A percentile compares a stretch with the other conserved stretches of the same genome.
phyloP scores from a whole-genome alignment of 2,797 vertebrate genomes.

The Tenualosa thibaudeaui region DNA sequence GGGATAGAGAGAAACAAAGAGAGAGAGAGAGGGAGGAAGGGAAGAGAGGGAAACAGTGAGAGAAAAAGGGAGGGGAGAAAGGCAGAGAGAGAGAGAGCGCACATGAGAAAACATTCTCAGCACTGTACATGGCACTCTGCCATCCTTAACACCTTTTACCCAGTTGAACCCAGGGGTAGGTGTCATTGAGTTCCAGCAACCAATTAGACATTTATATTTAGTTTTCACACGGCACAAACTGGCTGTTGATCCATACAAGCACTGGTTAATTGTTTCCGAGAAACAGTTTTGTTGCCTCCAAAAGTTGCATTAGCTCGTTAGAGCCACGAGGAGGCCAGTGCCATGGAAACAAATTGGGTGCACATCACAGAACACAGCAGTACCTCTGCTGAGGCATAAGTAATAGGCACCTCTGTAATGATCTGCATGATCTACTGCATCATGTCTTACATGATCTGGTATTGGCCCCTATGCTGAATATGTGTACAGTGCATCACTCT shows the following conservation, averaged over 20 bases:
- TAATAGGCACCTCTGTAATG: neutral
- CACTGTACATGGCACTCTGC: slow-evolving; percentile 13
- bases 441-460: neutral
- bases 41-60: neutral
- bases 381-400: neutral
- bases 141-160: slow-evolving; percentile 29
- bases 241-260: slow-evolving; percentile 16
- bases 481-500: neutral
- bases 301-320: neutral
- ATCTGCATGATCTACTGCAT: neutral
- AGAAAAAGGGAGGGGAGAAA: neutral
- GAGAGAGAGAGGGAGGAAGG: neutral
- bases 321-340: neutral
- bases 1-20: neutral
- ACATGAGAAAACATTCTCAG: slow-evolving; percentile 15
- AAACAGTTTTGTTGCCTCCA: slow-evolving; percentile 8
- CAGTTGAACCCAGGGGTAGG: slow-evolving; percentile 11
- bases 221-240: slow-evolving; percentile 36
- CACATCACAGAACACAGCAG: neutral
- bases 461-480: neutral
- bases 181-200: slow-evolving; percentile 38
- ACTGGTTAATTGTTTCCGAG: slow-evolving; percentile 22
- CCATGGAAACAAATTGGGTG: neutral
- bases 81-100: neutral
- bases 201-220: slow-evolving; percentile 44